Evolutionary conservation across 2,888 invertebrate genomes (phyloP), one percentile per base, ranked within the genome.

Genomic region (Eueremaeus valkanovi): DNA sequence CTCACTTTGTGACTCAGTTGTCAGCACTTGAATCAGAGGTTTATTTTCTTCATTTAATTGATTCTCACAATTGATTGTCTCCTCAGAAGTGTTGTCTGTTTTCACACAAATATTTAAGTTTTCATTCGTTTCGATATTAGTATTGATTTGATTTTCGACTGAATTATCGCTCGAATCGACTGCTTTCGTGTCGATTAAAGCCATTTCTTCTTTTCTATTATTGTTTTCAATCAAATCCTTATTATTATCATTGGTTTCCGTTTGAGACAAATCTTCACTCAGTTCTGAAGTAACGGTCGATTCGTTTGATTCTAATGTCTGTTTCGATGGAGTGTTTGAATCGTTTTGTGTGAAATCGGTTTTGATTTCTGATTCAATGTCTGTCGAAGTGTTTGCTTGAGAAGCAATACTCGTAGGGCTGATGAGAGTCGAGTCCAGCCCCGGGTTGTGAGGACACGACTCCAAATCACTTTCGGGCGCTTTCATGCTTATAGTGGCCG

Each of bases 41-140:
- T 42, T 68, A 40, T 42, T 42, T 24, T 68, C 68, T 40, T 16
- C 2, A 11, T 42, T 36, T 24, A 2, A 8, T 3, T n/a, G 9
- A 11, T 24, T 42, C 40, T 68, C 68, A 68, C 42, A 16, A 36
- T n/a, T 13, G 21, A 24, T 9, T 11, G 18, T 42, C n/a, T 42
- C 42, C 1, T 40, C 36, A 1, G 66, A 36, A 66, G 16, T 40
- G 13, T 18, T 66, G 27, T 66, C 40, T 16, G 24, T 42, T 68
- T 42, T 42, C 1, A 68, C 2, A 33, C 21, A 18, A n/a, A n/a
- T n/a, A n/a, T n/a, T n/a, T n/a, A n/a, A n/a, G n/a, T n/a, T n/a
- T 68, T 68, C 68, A 68, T 40, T 42, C 6, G 21, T 66, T 66
- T 36, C 21, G 13, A 36, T 66, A 8, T 68, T 42, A n/a, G n/a